These are phyloP conservation scores for Columba livia DNA, from an alignment of 2,113 vertebrate species.

Conservation along the genomic window DNA sequence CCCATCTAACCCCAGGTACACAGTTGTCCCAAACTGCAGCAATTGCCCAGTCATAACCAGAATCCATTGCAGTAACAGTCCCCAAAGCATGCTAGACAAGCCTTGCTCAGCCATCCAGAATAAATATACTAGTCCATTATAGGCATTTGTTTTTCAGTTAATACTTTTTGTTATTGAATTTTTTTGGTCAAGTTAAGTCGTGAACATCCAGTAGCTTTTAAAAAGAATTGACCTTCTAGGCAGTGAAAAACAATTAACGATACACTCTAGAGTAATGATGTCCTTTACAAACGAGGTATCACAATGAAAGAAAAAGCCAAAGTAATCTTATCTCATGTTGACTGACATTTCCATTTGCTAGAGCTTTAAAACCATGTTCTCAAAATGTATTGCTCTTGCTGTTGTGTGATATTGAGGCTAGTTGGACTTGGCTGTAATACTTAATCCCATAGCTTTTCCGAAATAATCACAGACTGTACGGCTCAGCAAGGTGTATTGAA, in stretches of 20 bases:
- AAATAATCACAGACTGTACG: neutral
- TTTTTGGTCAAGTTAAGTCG: slow-evolving; percentile 7
- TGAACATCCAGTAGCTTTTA: neutral
- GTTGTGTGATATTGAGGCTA: neutral
- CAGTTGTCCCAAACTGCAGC: neutral
- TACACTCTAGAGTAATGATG: neutral
- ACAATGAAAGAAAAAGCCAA: slow-evolving; percentile 9
- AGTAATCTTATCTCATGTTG: neutral
- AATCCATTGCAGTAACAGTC: neutral
- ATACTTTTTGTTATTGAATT: neutral
- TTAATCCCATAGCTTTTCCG: neutral
- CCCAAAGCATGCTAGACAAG: neutral
- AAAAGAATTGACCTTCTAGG: slow-evolving; percentile 45
- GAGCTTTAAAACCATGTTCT: neutral
- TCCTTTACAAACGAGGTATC: slow-evolving; percentile 39
- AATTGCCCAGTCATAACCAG: neutral
- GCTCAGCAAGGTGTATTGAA: neutral
- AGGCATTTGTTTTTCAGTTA: neutral
- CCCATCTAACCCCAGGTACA: neutral
- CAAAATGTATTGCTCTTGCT: neutral
- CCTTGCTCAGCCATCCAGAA: neutral
- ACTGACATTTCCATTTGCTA: neutral
- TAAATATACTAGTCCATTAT: neutral
- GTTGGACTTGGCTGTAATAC: neutral
- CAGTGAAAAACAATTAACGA: slow-evolving; percentile 52